Evolutionary conservation across 1,140 invertebrate genomes (phyloP).

Genomic region (Zaprionus inermis): DNA sequence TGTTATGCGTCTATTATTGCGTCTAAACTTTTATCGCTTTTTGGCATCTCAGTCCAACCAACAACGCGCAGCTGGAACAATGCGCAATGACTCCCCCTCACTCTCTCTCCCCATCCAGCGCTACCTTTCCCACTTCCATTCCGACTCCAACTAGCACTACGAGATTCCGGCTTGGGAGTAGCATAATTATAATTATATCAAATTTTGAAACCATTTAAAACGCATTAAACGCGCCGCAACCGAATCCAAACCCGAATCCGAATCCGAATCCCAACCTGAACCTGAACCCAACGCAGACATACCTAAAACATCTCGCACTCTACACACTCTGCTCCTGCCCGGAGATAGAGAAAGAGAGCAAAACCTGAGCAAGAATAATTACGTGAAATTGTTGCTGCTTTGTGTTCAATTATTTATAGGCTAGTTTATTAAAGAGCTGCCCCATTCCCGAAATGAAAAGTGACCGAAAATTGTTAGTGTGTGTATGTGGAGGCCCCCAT

Average conservation of each 20-base stretch:
- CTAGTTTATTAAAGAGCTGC: conserved; percentile 61
- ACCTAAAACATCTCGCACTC: background rate
- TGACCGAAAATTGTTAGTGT: conserved; percentile 44
- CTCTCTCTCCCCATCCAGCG: background rate
- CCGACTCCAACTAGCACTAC: background rate
- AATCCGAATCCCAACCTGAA: too few species aligned
- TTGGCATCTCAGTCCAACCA: conserved; percentile 39
- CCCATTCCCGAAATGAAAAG: conserved; percentile 42
- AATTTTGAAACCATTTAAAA: conserved; percentile 82
- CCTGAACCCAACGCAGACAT: background rate
- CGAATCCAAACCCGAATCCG: background rate
- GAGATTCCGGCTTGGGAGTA: conserved; percentile 34
- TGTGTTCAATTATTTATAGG: conserved; percentile 79
- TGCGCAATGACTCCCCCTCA: conserved; percentile 31
- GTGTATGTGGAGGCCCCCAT: conserved; percentile 47
- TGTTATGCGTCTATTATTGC: conserved; percentile 62
- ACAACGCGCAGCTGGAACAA: conserved; percentile 31
- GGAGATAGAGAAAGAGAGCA: conserved; percentile 8
- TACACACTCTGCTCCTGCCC: background rate
- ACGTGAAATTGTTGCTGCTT: conserved; percentile 63
- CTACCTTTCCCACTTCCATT: background rate
- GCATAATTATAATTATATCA: conserved; percentile 78
- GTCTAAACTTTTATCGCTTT: conserved; percentile 63
- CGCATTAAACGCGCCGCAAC: conserved; percentile 73
- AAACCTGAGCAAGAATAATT: conserved; percentile 52